Conservation (phyloP, 2,888 invertebrate genomes). For the Polydrusus pterygomalis region DNA sequence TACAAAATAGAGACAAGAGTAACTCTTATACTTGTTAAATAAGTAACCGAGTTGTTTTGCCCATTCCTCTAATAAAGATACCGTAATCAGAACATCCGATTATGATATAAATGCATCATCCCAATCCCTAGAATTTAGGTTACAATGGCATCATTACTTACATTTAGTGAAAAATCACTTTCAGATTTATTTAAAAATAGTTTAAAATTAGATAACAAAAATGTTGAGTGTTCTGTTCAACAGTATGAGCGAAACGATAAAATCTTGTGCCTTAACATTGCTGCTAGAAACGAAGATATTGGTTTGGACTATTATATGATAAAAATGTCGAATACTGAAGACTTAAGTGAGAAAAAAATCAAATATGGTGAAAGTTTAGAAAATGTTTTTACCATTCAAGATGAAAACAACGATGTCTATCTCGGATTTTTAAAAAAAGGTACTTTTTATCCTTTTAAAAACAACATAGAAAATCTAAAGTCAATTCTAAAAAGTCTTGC, state of each 20-base stretch:
- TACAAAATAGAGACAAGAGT: too few species aligned
- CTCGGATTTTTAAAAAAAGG: conserved; percentile 16
- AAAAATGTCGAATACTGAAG: neutral
- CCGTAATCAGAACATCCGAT: too few species aligned
- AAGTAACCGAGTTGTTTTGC: too few species aligned
- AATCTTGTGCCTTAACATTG: neutral
- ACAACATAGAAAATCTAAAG: neutral
- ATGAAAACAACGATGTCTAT: neutral
- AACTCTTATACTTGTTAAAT: too few species aligned
- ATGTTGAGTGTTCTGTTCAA: neutral
- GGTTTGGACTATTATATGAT: neutral
- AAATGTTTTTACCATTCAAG: conserved; percentile 5
- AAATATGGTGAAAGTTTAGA: neutral
- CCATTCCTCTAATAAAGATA: too few species aligned
- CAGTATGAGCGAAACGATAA: neutral
- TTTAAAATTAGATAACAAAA: neutral
- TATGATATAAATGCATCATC: too few species aligned
- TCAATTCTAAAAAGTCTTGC: neutral
- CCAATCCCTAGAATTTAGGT: neutral
- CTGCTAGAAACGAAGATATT: neutral
- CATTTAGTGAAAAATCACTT: neutral
- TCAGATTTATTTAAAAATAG: conserved; percentile 9
- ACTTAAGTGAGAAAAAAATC: neutral
- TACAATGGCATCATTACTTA: neutral
- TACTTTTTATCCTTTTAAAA: neutral